Evolutionary conservation across 2,888 invertebrate species (phyloP).

Genomic region (Cheilosia scutellata): DNA sequence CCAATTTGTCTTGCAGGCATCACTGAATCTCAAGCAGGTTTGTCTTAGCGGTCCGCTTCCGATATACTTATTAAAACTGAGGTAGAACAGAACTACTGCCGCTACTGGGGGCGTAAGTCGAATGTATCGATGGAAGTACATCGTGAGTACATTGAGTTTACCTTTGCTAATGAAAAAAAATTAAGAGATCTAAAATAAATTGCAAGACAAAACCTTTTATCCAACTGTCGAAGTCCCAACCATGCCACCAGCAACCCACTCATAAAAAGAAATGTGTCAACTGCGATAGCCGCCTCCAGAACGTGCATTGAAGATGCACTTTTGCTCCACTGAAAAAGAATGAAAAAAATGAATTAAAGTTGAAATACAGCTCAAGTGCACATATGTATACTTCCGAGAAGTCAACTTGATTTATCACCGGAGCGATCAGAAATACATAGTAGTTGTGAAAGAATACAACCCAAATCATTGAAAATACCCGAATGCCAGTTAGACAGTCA

Average conservation of each 20-base stretch:
- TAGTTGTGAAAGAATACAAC: conserved; percentile 2
- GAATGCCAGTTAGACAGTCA: conserved; percentile 10
- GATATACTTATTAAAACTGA: conserved; percentile 84
- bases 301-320: conserved; percentile 81
- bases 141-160: conserved; percentile 80
- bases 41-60: conserved; percentile 86
- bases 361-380: background rate
- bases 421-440: background rate
- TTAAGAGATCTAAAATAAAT: background rate
- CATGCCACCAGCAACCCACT: conserved; percentile 86
- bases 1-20: conserved; percentile 83
- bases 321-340: conserved; percentile 79
- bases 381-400: background rate
- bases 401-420: background rate
- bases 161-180: conserved; percentile 77
- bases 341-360: too few species aligned
- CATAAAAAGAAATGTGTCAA: conserved; percentile 87
- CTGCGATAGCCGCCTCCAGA: conserved; percentile 85
- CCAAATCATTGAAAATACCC: conserved; percentile 24
- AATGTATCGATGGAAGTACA: conserved; percentile 83
- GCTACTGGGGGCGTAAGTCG: conserved; percentile 86
- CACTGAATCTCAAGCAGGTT: conserved; percentile 83
- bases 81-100: conserved; percentile 84
- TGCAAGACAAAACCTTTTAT: conserved; percentile 79
- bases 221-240: conserved; percentile 82